Percentiles rank a stretch among this genome's conserved stretches.
Conservation (phyloP, 2,113 vertebrate genomes). For the Scomber colias region DNA sequence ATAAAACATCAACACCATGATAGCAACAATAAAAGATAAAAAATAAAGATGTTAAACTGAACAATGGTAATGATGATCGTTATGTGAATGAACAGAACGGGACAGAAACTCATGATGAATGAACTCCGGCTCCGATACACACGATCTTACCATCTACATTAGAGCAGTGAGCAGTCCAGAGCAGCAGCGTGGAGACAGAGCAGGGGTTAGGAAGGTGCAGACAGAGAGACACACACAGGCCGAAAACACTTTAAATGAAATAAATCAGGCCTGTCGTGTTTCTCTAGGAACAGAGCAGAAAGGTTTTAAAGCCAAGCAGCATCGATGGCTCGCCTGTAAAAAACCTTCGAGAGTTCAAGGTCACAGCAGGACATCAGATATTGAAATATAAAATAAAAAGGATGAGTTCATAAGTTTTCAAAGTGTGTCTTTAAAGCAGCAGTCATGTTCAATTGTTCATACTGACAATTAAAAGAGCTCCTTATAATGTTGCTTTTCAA, state of each 20-base stretch:
- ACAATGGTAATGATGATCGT: too few relatives aligned
- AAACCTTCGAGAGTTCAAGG: constrained; percentile 13
- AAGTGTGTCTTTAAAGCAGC: too few relatives aligned
- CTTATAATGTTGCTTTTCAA: too few relatives aligned
- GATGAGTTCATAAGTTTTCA: too few relatives aligned
- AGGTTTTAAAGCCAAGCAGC: constrained; percentile 30
- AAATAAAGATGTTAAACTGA: too few relatives aligned
- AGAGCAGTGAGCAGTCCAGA: constrained; percentile 58
- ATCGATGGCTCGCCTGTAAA: constrained; percentile 14
- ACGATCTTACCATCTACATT: constrained; percentile 79
- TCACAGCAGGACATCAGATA: neutral
- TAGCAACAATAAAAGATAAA: neutral
- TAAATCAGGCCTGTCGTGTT: constrained; percentile 14
- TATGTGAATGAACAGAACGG: neutral
- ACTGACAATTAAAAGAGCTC: too few relatives aligned
- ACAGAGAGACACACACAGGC: constrained; percentile 42
- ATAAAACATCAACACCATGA: neutral
- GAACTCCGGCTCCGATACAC: constrained; percentile 16
- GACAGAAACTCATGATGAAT: neutral
- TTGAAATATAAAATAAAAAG: too few relatives aligned
- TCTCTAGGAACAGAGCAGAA: constrained; percentile 30
- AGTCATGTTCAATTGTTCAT: too few relatives aligned
- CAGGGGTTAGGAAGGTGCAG: constrained; percentile 58
- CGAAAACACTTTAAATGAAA: neutral
- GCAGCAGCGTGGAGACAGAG: constrained; percentile 70